Conservation (phyloP, 2,113 vertebrate species). For the Pardalotus punctatus region DNA sequence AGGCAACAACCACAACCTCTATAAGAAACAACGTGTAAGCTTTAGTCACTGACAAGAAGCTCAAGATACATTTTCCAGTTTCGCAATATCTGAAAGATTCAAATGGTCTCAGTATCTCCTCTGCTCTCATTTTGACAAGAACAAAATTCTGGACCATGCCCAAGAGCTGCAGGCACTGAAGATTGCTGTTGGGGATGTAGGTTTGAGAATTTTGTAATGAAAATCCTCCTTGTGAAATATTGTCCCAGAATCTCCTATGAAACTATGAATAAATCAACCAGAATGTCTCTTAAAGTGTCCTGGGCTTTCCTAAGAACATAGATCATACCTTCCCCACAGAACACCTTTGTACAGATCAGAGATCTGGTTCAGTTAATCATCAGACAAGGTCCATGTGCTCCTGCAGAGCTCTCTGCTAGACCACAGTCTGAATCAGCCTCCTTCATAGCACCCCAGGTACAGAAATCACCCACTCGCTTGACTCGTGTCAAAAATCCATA, state of each 20-base stretch:
- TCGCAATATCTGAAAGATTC: neutral
- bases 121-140: neutral
- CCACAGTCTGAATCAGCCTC: neutral
- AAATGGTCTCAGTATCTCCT: neutral
- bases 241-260: neutral
- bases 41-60: neutral
- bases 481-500: neutral
- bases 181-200: conserved; percentile 6
- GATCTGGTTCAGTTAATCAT: neutral
- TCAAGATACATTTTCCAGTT: neutral
- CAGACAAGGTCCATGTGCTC: neutral
- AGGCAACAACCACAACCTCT: neutral
- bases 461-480: neutral
- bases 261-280: conserved; percentile 13
- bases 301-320: conserved; percentile 6
- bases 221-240: conserved; percentile 35
- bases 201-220: conserved; percentile 26
- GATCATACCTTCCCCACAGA: conserved; percentile 6
- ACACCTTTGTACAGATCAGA: neutral
- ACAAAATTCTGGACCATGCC: conserved; percentile 7
- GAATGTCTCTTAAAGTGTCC: neutral
- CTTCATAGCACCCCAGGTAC: neutral
- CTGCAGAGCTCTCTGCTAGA: neutral
- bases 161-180: neutral
- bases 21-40: neutral